These are phyloP conservation scores for Camelus bactrianus DNA, from an alignment of 2,113 vertebrate genomes.

Conservation along the genomic window DNA sequence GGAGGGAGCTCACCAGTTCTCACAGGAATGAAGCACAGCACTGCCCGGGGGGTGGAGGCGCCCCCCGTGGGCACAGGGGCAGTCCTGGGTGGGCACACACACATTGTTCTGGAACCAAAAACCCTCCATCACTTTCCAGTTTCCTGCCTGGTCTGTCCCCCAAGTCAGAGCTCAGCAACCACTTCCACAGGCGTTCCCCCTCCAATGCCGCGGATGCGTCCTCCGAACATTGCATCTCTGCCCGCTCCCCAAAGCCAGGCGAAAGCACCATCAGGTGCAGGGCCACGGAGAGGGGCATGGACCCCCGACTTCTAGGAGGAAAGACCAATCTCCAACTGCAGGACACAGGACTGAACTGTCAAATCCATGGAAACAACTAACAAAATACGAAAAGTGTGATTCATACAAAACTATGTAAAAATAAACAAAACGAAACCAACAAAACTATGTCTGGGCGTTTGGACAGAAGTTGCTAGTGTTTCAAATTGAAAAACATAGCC, in stretches of 20 bases:
- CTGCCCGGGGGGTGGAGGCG: conserved; percentile 86
- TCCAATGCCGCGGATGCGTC: not conserved
- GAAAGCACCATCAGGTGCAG: not conserved
- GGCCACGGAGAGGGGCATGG: rapidly evolving
- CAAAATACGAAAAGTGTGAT: rapidly evolving
- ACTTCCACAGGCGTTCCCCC: not conserved
- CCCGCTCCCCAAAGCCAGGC: rapidly evolving
- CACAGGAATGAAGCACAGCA: conserved; percentile 87
- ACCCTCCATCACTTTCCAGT: not conserved
- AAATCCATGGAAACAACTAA: not conserved
- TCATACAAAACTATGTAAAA: not conserved
- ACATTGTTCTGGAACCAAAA: conserved; percentile 70
- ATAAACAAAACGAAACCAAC: not conserved
- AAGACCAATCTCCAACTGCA: not conserved
- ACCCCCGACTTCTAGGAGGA: not conserved
- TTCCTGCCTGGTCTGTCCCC: not conserved
- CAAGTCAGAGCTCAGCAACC: not conserved
- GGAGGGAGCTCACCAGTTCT: conserved; percentile 88
- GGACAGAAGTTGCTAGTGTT: not conserved
- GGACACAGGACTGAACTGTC: not conserved
- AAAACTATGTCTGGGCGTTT: too few species aligned
- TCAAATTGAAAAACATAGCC: not conserved
- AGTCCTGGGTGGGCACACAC: conserved; percentile 87
- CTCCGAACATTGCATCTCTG: not conserved
- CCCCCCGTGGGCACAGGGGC: conserved; percentile 89